Base-by-base conservation (phyloP, 2,797 vertebrate genomes). In the Enteromius fasciolatus region DNA sequence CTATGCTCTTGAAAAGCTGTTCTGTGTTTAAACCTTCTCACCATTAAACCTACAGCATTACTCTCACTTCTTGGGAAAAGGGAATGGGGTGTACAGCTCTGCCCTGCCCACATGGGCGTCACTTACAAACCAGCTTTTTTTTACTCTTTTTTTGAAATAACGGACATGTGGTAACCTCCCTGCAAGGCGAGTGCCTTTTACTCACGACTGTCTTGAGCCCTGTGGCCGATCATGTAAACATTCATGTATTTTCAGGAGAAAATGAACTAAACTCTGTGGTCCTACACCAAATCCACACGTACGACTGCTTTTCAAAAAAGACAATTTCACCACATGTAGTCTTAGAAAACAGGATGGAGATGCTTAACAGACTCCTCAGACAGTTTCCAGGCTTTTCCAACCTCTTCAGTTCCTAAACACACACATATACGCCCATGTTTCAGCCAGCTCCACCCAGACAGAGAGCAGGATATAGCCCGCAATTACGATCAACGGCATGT, bases 401-500 rank as follows among this genome's bases (percentile, higher is more conserved):
- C 25, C 9, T 41, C 14, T 64, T 66, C 46, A 25, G 12, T 33
- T 18, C 8, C 78, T 44, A 46, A 73, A 70, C 67, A 77, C 41
- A 76, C 76, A 80, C 76, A 84, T 9, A 80, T 68, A 84, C 81
- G 68, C 84, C 77, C 68, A 36, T 48, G 64, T 82, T 66, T 84
- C 59, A 41, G 54, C 48, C 66, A 82, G 88, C 91, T 91, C 89
- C 88, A 81, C 86, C 78, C 91, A 88, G 87, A 86, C 52, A 1
- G 84, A 78, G 12, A 85, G 73, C 86, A 89, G 90, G 89, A 91
- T 90, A 83, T 88, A 84, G 84, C 87, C 83, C 86, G 76, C 90
- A 90, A 91, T 91, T 89, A 91, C 86, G 68, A 87, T 90, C 87
- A 89, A 92, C 84, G 81, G 90, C 90, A 93, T 89, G 87, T 90